Base-by-base conservation (phyloP, 2,797 vertebrate species). In the Melopsittacus undulatus region DNA sequence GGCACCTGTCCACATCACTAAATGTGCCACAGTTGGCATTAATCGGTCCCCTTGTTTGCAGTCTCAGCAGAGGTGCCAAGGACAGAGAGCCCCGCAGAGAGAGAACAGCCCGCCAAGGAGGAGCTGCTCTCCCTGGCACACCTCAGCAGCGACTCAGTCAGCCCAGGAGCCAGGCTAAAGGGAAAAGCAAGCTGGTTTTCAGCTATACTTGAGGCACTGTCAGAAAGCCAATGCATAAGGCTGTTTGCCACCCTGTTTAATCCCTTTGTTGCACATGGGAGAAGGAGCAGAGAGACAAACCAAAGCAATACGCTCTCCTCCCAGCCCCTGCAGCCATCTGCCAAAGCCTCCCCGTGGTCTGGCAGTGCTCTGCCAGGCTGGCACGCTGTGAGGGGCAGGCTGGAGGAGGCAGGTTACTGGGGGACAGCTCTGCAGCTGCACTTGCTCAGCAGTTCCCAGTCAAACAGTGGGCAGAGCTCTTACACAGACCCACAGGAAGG, bases 111-210 rank as follows among this genome's bases (percentile, higher is more conserved):
- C 5, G 38, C 85, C 94, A 92, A 85, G 75, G 69, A 59, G 0
- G 78, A 27, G 66, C 72, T 21, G 84, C 73, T 87, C 66, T 63
- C 73, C 80, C 74, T 90, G 82, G 94, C 68, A 82, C 84, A 82
- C 70, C 63, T 62, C 72, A 10, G 30, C 48, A 32, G 13, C 2
- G 4, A 52, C 26, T 7, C 69, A 42, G 27, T 6, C 52, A 52
- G 54, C 32, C 63, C 6, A 1, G 32, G 40, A 76, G 40, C 78
- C 63, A 29, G 67, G 36, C 30, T 5, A 34, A 66, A n/a, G 61
- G 62, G 14, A 81, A 45, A 13, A 80, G 48, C 43, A 69, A 56
- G 83, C 78, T 76, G 52, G 21, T 46, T 78, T 45, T 49, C 64
- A 81, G 27, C 68, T 46, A 7, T 34, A 80, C n/a, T 93, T 68